These are phyloP conservation scores for Syngnathoides biaculeatus DNA, from an alignment of 2,113 vertebrate species.

Conservation along the genomic window DNA sequence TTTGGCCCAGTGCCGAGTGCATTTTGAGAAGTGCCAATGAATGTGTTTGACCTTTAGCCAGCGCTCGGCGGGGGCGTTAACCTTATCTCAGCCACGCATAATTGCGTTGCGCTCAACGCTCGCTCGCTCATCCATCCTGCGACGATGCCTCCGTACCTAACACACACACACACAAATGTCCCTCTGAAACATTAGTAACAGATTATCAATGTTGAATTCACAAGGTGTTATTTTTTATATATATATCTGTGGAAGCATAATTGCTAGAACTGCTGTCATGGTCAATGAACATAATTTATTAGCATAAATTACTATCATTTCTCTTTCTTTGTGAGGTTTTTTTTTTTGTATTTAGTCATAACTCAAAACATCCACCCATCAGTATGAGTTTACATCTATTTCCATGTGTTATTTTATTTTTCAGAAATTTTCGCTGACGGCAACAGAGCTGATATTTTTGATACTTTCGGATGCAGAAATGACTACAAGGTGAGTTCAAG, in stretches of 20 bases:
- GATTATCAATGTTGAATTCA: no score
- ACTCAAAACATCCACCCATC: no score
- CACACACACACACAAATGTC: not conserved
- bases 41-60: constrained; percentile 5
- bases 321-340: no score
- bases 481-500: not conserved
- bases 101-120: not conserved
- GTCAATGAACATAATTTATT: no score
- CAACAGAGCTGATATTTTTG: not conserved
- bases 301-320: no score
- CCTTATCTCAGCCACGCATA: not conserved
- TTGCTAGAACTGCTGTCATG: no score
- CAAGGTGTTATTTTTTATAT: no score
- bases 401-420: not conserved
- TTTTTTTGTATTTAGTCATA: no score
- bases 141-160: not conserved
- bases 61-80: not conserved
- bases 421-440: not conserved
- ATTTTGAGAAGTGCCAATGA: not conserved
- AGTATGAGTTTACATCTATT: not conserved
- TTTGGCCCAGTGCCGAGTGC: no score
- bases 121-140: not conserved
- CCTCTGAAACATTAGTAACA: not conserved
- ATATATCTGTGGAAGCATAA: no score
- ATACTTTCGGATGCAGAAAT: not conserved